Conservation (phyloP, 2,113 vertebrate species). For the Clupea harengus region DNA sequence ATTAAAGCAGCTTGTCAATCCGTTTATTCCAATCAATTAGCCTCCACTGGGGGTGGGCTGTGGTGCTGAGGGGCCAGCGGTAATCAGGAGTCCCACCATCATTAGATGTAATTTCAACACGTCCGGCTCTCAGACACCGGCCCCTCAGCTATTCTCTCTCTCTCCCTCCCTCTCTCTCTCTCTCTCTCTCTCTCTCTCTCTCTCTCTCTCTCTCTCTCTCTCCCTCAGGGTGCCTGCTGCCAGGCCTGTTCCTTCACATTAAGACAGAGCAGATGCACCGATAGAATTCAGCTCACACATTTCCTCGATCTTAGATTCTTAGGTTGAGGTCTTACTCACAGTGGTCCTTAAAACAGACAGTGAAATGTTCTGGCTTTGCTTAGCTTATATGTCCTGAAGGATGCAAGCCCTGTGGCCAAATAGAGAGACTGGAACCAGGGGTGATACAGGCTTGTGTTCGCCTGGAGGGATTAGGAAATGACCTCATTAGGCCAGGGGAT, state of each 20-base stretch:
- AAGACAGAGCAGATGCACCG: too few species aligned
- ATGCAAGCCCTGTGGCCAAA: too few species aligned
- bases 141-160: constrained; percentile 22
- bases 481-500: too few species aligned
- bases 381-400: too few species aligned
- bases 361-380: not conserved
- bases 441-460: too few species aligned
- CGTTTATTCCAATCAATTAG: constrained; percentile 60
- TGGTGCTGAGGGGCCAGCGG: constrained; percentile 32
- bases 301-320: not conserved
- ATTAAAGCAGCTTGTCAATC: constrained; percentile 57
- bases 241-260: not conserved
- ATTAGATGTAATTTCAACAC: constrained; percentile 51
- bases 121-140: not conserved
- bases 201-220: not conserved
- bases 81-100: constrained; percentile 52
- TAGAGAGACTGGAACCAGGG: too few species aligned
- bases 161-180: constrained; percentile 23
- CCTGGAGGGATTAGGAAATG: too few species aligned
- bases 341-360: too few species aligned
- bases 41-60: constrained; percentile 36
- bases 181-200: constrained; percentile 21
- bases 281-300: not conserved
- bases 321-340: not conserved
- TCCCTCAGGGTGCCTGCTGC: not conserved